These are phyloP conservation scores for Epinephelus awoara DNA, from an alignment of 2,797 vertebrate species.

Conservation along the genomic window DNA sequence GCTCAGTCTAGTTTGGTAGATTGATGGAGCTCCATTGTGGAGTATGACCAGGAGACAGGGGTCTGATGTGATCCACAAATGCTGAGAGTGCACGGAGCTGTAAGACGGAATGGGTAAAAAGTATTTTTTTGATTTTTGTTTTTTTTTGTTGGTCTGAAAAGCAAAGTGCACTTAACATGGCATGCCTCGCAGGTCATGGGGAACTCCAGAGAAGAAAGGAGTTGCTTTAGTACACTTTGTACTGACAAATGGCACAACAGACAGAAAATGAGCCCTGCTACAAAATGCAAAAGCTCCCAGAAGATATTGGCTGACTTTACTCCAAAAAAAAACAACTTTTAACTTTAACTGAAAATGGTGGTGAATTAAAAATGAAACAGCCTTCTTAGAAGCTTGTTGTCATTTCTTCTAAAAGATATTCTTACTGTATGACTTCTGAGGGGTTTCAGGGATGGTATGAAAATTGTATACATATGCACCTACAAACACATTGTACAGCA, in stretches of 20 bases:
- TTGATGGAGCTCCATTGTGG: slow-evolving; percentile 14
- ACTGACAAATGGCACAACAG: background rate
- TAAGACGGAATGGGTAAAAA: slow-evolving; percentile 27
- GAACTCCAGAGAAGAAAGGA: slow-evolving; percentile 12
- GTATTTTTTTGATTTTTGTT: background rate
- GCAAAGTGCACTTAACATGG: slow-evolving; percentile 40
- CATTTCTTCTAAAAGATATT: background rate
- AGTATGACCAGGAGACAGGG: slow-evolving; percentile 1
- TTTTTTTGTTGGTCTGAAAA: slow-evolving; percentile 39
- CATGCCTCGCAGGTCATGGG: slow-evolving; percentile 18
- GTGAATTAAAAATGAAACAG: slow-evolving; percentile 13
- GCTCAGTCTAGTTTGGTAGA: slow-evolving; percentile 33
- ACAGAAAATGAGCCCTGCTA: background rate
- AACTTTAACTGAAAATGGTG: background rate
- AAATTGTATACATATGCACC: background rate
- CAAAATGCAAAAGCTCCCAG: background rate
- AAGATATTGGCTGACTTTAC: background rate
- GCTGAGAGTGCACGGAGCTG: slow-evolving; percentile 24
- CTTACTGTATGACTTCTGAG: background rate
- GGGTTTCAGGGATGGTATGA: background rate
- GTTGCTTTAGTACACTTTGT: slow-evolving; percentile 9
- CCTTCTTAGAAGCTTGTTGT: background rate
- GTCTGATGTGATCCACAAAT: slow-evolving; percentile 37
- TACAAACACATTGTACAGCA: background rate
- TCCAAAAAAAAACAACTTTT: background rate